A percentile compares a stretch with the other conserved stretches of the same genome.
phyloP scores from a whole-genome alignment of 2,888 invertebrate species.

The Dryadula phaetusa region DNA sequence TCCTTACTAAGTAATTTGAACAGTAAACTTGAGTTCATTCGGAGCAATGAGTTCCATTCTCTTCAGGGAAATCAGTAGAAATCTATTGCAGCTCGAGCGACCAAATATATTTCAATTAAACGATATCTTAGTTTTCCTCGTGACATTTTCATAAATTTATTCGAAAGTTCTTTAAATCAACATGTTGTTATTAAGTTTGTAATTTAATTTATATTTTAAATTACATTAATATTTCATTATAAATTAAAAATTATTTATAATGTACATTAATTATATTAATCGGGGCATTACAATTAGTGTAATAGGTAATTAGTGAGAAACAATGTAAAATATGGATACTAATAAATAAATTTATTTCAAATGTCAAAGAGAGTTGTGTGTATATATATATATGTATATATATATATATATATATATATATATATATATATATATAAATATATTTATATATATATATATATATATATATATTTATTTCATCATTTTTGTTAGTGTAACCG shows the following conservation, averaged over 20 bases:
- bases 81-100: constrained; percentile 25
- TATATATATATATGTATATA: no score
- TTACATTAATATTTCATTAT: background rate
- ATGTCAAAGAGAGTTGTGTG: no score
- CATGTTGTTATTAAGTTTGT: background rate
- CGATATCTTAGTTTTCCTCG: constrained; percentile 24
- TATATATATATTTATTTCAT: no score
- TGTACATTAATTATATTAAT: background rate
- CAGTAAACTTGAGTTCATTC: constrained; percentile 30
- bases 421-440: no score
- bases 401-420: no score
- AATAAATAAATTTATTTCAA: no score
- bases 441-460: no score
- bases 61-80: constrained; percentile 34
- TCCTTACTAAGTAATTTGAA: constrained; percentile 19
- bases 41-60: constrained; percentile 26
- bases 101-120: constrained; percentile 32
- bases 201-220: background rate
- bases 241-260: background rate
- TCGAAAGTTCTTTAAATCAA: background rate
- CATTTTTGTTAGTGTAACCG: no score
- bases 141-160: constrained; percentile 17
- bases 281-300: background rate
- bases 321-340: no score
- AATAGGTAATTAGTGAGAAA: background rate